Evolutionary conservation across 53 echinoderm and acorn worm species (phyloP).

Genomic region (Zoroaster sp.): DNA sequence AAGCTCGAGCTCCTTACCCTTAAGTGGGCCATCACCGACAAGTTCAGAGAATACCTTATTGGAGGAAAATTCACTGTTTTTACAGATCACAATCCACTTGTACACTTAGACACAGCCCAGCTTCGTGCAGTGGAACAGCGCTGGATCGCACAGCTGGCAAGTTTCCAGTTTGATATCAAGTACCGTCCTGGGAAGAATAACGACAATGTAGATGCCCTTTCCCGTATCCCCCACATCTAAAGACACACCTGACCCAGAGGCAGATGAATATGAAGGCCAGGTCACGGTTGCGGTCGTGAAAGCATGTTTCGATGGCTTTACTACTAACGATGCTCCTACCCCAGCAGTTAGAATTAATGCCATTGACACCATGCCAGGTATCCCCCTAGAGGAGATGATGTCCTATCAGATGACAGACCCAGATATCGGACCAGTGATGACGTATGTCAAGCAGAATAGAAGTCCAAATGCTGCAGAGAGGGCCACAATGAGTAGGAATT

Average conservation of each 20-base stretch:
- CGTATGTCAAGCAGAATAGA: not conserved
- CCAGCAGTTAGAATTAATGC: not conserved
- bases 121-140: too few species aligned
- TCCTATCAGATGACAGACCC: not conserved
- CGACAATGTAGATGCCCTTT: too few species aligned
- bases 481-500: not conserved
- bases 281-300: slow-evolving; percentile 6
- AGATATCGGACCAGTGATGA: not conserved
- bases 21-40: too few species aligned
- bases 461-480: not conserved
- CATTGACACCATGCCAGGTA: not conserved
- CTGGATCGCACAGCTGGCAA: too few species aligned
- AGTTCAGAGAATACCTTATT: too few species aligned
- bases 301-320: not conserved
- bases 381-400: not conserved
- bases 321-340: not conserved
- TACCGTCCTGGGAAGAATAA: too few species aligned
- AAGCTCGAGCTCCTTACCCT: too few species aligned
- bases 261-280: not conserved
- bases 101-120: too few species aligned
- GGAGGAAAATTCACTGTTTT: too few species aligned
- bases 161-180: too few species aligned
- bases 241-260: not conserved
- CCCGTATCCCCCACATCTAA: too few species aligned
- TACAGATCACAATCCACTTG: too few species aligned